phyloP scores from a whole-genome alignment of 2,797 vertebrate genomes.

The Chromis chromis region DNA sequence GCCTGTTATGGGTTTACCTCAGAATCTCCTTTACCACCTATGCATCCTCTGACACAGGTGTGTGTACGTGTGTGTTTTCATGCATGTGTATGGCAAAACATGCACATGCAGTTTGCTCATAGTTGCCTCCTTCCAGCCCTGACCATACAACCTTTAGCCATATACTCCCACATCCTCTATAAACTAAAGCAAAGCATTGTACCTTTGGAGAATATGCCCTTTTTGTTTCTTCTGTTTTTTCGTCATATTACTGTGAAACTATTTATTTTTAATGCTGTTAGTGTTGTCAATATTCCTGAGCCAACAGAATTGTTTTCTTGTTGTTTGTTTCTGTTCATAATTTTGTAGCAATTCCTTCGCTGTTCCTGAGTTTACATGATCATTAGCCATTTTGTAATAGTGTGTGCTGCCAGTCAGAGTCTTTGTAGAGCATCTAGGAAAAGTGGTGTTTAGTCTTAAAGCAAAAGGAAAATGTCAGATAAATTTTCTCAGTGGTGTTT shows the following conservation, averaged over 20 bases:
- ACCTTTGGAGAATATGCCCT: slow-evolving; percentile 28
- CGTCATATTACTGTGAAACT: slow-evolving; percentile 38
- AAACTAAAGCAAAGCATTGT: slow-evolving; percentile 43
- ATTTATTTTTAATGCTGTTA: slow-evolving; percentile 60
- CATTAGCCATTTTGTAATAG: slow-evolving; percentile 43
- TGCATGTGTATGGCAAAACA: slow-evolving; percentile 17
- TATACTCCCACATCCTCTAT: slow-evolving; percentile 28
- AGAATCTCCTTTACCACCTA: slow-evolving; percentile 69
- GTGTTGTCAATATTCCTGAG: slow-evolving; percentile 43
- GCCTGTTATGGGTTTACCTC: slow-evolving; percentile 75
- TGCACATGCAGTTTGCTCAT: slow-evolving; percentile 21
- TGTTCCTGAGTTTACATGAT: slow-evolving; percentile 61
- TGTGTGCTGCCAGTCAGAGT: slow-evolving; percentile 34
- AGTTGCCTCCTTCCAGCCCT: slow-evolving; percentile 43
- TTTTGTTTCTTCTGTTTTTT: slow-evolving; percentile 26
- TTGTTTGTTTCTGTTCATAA: slow-evolving; percentile 24
- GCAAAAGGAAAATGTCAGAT: slow-evolving; percentile 12
- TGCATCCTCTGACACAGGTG: slow-evolving; percentile 61
- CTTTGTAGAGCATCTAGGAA: slow-evolving; percentile 35
- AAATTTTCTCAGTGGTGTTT: slow-evolving; percentile 21
- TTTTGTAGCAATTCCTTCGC: slow-evolving; percentile 47
- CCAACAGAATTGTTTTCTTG: slow-evolving; percentile 43
- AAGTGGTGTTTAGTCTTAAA: slow-evolving; percentile 20
- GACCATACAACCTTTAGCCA: slow-evolving; percentile 47
- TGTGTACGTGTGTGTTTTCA: slow-evolving; percentile 41